phyloP scores from a whole-genome alignment of 2,113 vertebrate genomes.

The Peromyscus maniculatus region DNA sequence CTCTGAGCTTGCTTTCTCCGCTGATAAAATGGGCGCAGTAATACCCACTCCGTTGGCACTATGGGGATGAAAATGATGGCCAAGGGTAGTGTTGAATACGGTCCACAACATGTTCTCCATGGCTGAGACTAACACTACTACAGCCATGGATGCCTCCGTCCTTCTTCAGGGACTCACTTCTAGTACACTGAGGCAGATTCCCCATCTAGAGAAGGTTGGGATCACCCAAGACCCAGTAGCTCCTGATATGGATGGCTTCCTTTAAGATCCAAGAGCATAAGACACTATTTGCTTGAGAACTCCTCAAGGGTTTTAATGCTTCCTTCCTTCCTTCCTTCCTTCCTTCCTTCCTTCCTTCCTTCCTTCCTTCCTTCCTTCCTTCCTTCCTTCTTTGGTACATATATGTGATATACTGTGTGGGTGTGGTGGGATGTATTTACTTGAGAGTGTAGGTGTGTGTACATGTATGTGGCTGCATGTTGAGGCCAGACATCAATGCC shows the following conservation, averaged over 20 bases:
- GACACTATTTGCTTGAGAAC: background rate
- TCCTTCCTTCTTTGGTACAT: background rate
- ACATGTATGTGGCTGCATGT: background rate
- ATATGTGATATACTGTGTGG: background rate
- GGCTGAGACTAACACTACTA: too few relatives aligned
- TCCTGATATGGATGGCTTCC: background rate
- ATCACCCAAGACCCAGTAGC: background rate
- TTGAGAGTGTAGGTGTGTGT: background rate
- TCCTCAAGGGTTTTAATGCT: background rate
- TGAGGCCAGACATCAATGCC: background rate
- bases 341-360: too few relatives aligned
- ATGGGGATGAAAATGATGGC: background rate
- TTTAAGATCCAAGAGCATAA: background rate
- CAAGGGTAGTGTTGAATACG: background rate
- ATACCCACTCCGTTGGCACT: background rate
- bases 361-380: background rate
- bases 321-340: too few relatives aligned
- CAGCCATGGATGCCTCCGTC: too few relatives aligned
- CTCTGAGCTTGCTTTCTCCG: background rate
- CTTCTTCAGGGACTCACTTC: background rate
- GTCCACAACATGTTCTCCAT: background rate
- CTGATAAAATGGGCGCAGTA: background rate
- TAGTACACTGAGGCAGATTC: background rate
- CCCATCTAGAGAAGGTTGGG: background rate
- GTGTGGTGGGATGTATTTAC: background rate